phyloP scores from a whole-genome alignment of 2,113 vertebrate species.

The Cathartes aura region DNA sequence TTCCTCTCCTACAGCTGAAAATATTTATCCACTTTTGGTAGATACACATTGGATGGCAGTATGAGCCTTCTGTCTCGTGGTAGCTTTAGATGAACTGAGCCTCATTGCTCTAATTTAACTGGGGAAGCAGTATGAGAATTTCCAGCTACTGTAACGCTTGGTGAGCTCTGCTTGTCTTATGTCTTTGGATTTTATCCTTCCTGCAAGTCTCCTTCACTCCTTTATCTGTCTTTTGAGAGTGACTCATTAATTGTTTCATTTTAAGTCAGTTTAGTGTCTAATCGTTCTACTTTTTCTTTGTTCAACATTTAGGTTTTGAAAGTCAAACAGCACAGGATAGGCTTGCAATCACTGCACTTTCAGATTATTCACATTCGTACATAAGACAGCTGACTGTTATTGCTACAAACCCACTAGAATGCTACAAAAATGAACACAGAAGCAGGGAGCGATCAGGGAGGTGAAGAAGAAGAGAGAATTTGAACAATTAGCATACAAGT shows the following conservation, averaged over 20 bases:
- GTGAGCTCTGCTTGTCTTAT: not conserved
- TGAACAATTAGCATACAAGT: not conserved
- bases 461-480: not conserved
- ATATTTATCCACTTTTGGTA: not conserved
- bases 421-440: not conserved
- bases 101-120: not conserved
- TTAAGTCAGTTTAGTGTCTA: not conserved
- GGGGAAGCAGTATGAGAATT: not conserved
- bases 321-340: not conserved
- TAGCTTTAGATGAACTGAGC: not conserved
- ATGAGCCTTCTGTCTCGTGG: not conserved
- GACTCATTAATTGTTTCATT: not conserved
- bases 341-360: not conserved
- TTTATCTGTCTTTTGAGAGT: not conserved
- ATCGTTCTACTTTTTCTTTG: not conserved
- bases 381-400: not conserved
- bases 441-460: not conserved
- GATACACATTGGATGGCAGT: not conserved
- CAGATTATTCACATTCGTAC: not conserved
- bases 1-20: not conserved
- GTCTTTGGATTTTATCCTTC: not conserved
- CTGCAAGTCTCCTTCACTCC: not conserved
- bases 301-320: not conserved
- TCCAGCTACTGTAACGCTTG: not conserved
- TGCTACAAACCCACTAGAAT: not conserved